Percentiles rank a stretch among this genome's conserved stretches.
These are phyloP conservation scores for Gibbula magus DNA, from an alignment of 2,888 invertebrate species.

Conservation along the genomic window DNA sequence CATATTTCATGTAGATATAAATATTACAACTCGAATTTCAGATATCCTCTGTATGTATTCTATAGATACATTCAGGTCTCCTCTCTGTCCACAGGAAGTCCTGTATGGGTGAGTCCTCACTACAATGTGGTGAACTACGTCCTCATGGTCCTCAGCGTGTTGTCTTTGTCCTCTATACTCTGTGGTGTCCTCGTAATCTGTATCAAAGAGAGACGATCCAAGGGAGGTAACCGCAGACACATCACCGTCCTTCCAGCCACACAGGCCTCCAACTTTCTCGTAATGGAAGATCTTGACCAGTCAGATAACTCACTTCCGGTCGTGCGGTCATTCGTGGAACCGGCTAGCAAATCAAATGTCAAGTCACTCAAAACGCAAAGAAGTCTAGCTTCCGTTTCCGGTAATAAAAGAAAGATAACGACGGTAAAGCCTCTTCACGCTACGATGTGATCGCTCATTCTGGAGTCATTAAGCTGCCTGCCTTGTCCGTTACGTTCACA, in stretches of 20 bases:
- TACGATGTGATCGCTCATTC: not conserved
- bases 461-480: not conserved
- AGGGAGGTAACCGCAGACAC: not conserved
- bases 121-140: not conserved
- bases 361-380: not conserved
- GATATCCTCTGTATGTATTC: too few relatives aligned
- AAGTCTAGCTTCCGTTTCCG: conserved; percentile 1
- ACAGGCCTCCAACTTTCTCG: not conserved
- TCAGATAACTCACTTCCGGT: not conserved
- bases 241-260: not conserved
- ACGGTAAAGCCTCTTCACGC: not conserved
- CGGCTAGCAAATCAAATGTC: not conserved
- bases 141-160: not conserved
- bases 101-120: conserved; percentile 3
- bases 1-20: too few relatives aligned
- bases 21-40: too few relatives aligned
- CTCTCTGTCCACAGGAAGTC: not conserved
- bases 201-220: not conserved
- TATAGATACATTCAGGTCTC: too few relatives aligned
- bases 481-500: too few relatives aligned
- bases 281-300: conserved; percentile 10
- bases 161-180: not conserved
- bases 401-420: not conserved
- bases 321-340: conserved; percentile 1
- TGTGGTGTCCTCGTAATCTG: not conserved